These are phyloP conservation scores for Microcebus griseorufus DNA, from an alignment of 2,113 vertebrate genomes.

Conservation along the genomic window DNA sequence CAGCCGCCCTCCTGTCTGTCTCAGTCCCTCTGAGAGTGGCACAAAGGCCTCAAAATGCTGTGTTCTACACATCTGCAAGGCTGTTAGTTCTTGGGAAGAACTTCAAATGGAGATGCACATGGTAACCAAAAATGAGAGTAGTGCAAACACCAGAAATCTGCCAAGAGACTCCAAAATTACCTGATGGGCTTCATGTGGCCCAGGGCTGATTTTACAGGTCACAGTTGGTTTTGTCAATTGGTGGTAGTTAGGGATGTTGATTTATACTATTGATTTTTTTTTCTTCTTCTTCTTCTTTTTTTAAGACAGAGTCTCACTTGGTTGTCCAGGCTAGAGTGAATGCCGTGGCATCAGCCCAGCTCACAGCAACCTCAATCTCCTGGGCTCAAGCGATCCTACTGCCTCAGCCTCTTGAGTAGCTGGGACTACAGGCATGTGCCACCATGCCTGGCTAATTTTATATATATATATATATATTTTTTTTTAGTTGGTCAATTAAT, in stretches of 20 bases:
- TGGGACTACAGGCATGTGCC: too few species aligned
- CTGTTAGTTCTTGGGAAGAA: not conserved
- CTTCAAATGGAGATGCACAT: not conserved
- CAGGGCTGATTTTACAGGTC: not conserved
- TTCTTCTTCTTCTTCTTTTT: too few species aligned
- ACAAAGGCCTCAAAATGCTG: not conserved
- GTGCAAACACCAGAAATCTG: not conserved
- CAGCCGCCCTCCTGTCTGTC: not conserved
- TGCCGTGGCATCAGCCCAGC: too few species aligned
- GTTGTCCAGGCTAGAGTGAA: too few species aligned
- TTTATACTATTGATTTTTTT: not conserved
- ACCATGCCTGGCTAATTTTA: too few species aligned
- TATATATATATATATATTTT: too few species aligned
- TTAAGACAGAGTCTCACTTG: too few species aligned
- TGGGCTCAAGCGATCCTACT: too few species aligned
- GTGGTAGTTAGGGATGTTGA: not conserved
- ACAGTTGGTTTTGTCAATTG: not conserved
- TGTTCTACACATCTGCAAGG: rapidly evolving
- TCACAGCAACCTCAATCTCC: too few species aligned
- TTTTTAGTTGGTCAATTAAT: too few species aligned
- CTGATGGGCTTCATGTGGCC: not conserved
- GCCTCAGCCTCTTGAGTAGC: too few species aligned
- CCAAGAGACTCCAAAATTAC: not conserved
- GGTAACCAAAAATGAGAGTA: not conserved
- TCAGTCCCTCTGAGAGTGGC: not conserved